Evolutionary conservation across 2,113 vertebrate species (phyloP).

Genomic region (Orycteropus afer): DNA sequence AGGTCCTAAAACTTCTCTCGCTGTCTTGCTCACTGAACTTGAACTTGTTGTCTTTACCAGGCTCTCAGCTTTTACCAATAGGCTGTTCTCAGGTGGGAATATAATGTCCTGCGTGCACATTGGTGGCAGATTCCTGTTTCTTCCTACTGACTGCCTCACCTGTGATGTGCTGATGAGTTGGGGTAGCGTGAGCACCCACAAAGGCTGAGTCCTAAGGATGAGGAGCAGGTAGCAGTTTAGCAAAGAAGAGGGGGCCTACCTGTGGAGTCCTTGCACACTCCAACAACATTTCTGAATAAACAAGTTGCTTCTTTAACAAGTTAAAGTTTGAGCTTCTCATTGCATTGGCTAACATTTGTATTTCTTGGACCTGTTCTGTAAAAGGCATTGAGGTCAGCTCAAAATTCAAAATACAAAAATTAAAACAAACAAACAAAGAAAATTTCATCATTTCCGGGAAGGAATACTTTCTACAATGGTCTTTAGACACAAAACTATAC

Average conservation of each 20-base stretch:
- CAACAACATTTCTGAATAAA: constrained; percentile 35
- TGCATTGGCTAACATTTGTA: not conserved
- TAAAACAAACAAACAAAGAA: not conserved
- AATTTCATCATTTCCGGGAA: not conserved
- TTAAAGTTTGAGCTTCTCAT: not conserved
- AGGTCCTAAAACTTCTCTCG: not conserved
- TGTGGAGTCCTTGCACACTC: not conserved
- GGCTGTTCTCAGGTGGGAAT: constrained; percentile 9
- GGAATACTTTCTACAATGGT: not conserved
- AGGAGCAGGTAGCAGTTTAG: not conserved
- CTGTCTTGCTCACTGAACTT: not conserved
- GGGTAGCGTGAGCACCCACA: not conserved
- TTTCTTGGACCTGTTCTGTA: not conserved
- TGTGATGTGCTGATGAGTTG: constrained; percentile 49
- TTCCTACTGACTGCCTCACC: not conserved
- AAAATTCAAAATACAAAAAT: not conserved
- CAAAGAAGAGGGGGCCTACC: not conserved
- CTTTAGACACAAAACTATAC: not conserved
- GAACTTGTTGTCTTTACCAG: not conserved
- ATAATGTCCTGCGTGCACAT: not conserved
- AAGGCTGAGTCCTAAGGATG: not conserved
- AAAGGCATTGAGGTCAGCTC: not conserved
- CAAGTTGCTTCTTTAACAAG: not conserved
- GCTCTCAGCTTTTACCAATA: not conserved
- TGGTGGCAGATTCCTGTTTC: not conserved